Conservation (phyloP, 2,797 vertebrate species). For the Diplodus puntazzo region DNA sequence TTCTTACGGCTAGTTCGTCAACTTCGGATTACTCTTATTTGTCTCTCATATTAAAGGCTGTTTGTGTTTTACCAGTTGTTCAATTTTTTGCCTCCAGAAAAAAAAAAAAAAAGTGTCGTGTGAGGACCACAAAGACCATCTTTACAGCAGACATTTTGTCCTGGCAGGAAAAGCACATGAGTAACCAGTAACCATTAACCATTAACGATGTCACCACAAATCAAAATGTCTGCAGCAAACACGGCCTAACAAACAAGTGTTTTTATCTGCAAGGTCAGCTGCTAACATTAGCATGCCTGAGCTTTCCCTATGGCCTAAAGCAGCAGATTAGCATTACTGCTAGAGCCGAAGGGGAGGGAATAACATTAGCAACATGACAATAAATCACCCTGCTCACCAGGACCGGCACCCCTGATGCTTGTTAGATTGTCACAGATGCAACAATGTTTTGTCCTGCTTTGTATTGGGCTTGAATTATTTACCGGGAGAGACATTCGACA, state of each 20-base stretch:
- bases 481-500: background rate
- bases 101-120: background rate
- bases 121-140: background rate
- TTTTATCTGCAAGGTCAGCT: background rate
- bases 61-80: background rate
- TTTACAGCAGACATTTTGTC: background rate
- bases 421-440: constrained; percentile 1
- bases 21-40: background rate
- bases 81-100: background rate
- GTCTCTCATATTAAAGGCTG: background rate
- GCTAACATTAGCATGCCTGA: background rate
- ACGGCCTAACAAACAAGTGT: background rate
- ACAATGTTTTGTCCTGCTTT: background rate
- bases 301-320: background rate
- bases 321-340: background rate
- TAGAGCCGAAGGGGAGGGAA: background rate
- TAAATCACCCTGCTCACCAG: background rate
- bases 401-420: background rate
- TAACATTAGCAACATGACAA: background rate
- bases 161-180: background rate
- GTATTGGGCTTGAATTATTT: constrained; percentile 1
- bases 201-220: background rate
- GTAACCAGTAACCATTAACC: too few relatives aligned
- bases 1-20: too few relatives aligned
- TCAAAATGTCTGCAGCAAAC: background rate